Evolutionary conservation across 2,113 vertebrate species (phyloP).

Genomic region (Eretmochelys imbricata): DNA sequence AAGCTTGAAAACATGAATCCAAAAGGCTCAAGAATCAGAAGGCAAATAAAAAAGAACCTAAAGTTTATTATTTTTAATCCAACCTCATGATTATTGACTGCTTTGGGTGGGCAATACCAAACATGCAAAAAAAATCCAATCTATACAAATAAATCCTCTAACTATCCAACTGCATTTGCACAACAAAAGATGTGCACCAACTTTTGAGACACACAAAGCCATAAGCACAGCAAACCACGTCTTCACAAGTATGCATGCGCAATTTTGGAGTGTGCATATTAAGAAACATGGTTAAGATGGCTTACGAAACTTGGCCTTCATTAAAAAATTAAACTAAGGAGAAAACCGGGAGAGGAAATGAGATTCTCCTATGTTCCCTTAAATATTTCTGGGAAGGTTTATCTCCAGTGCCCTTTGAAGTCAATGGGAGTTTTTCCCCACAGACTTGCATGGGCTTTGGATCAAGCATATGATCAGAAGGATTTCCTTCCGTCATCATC

Average conservation of each 20-base stretch:
- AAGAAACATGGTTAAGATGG: not conserved
- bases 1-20: too few relatives aligned
- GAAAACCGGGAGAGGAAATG: not conserved
- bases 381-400: not conserved
- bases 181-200: not conserved
- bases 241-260: not conserved
- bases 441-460: not conserved
- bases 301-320: not conserved
- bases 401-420: not conserved
- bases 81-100: not conserved
- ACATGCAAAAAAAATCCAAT: not conserved
- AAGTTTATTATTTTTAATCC: not conserved
- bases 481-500: not conserved
- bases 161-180: not conserved
- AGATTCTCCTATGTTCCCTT: fast-evolving
- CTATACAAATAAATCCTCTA: not conserved
- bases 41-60: not conserved
- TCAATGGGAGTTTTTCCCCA: not conserved
- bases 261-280: not conserved
- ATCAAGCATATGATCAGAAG: not conserved
- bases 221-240: not conserved
- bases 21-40: not conserved
- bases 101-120: not conserved
- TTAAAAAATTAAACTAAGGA: not conserved
- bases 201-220: not conserved